phyloP scores from a whole-genome alignment of 2,113 vertebrate genomes.

The Kryptolebias marmoratus region DNA sequence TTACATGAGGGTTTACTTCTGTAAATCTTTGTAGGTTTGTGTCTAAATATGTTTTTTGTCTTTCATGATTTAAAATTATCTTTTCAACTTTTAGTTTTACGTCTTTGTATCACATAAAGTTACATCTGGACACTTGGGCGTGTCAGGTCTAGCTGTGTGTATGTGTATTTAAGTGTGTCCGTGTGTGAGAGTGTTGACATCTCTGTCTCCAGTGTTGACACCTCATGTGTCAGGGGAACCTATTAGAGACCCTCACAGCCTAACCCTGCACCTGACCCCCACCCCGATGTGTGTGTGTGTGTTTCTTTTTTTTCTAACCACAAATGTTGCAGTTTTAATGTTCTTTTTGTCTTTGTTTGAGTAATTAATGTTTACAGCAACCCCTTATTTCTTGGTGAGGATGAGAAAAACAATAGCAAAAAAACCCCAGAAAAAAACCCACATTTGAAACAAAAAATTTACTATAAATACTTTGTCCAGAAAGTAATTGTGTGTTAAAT shows the following conservation, averaged over 20 bases:
- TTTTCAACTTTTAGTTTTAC: background rate
- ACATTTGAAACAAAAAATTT: too few relatives aligned
- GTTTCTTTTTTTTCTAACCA: slow-evolving; percentile 14
- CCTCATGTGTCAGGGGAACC: slow-evolving; percentile 76
- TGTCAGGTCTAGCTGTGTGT: background rate
- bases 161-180: slow-evolving; percentile 26
- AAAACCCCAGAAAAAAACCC: too few relatives aligned
- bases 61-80: background rate
- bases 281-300: slow-evolving; percentile 45
- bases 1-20: too few relatives aligned
- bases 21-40: too few relatives aligned
- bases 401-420: too few relatives aligned
- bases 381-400: too few relatives aligned
- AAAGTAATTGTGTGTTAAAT: background rate
- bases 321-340: slow-evolving; percentile 11
- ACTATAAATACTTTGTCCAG: background rate
- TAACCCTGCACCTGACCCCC: slow-evolving; percentile 75
- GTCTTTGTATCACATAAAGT: background rate
- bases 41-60: too few relatives aligned
- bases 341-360: background rate
- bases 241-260: slow-evolving; percentile 75
- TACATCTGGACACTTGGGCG: slow-evolving; percentile 8
- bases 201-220: slow-evolving; percentile 67
- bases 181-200: slow-evolving; percentile 56
- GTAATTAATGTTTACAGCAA: too few relatives aligned